Base-by-base conservation (phyloP, 2,888 invertebrate genomes). In the Ypsolopha scabrella region DNA sequence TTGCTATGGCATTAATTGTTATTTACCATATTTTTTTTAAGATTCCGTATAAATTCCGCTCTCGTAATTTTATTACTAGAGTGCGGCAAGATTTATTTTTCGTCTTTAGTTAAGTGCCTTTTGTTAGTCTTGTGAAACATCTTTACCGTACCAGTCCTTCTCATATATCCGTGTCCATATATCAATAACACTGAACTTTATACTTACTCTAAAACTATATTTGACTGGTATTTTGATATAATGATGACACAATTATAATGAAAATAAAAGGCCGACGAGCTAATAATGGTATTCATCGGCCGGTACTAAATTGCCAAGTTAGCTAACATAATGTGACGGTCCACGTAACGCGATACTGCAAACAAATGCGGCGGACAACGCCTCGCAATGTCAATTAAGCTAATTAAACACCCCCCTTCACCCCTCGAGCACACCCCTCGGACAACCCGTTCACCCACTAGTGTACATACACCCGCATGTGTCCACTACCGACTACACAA, bases 381-480 rank as follows among this genome's bases (percentile, higher is more conserved):
- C 80, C 83, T 81, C 80, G 76, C 77, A 74, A 80, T 81, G 85
- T 85, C 85, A 85, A 86, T 86, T 85, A 85, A 76, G 82, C 82
- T 86, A 85, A 86, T 86, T 85, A 85, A 85, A 83, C 85, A 83
- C 58, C 62, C 62, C 60, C 58, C 58, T 57, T 24, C 24, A 24
- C 24, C 65, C 67, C 62, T 54, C 61, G 53, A 61, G 60, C 69
- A 60, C 68, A 71, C 68, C 65, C 66, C 58, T 63, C 67, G 63
- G 65, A 50, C 44, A 52, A 54, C 50, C 48, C 72, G 72, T 71
- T 72, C 67, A 66, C 72, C 45, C 34, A 48, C 51, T 48, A 66
- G 64, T 68, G 43, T 36, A 59, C 55, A 63, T 54, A 58, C 53
- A 55, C 57, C 53, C 53, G 54, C 58, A 52, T 55, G 54, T 52